Percentiles rank a stretch among this genome's conserved stretches.
These are phyloP conservation scores for Eilema caniola DNA, from an alignment of 2,888 invertebrate species.

Conservation along the genomic window DNA sequence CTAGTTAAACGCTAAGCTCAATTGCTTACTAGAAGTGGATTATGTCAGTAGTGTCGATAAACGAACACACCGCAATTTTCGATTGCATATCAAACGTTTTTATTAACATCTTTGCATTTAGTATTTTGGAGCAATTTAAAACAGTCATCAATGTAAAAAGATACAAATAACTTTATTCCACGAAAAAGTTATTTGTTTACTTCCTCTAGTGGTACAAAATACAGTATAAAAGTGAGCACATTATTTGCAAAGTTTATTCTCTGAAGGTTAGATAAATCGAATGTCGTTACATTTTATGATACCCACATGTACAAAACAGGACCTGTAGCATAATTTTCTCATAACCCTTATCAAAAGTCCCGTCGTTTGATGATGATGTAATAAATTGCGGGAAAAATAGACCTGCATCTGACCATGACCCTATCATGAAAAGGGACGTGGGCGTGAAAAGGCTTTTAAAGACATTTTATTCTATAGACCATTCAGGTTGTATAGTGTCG, in stretches of 20 bases:
- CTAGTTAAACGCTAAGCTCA: no score
- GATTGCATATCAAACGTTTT: no score
- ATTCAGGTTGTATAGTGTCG: conserved; percentile 13
- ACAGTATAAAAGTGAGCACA: conserved; percentile 6
- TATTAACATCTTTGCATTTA: no score
- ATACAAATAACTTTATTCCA: no score
- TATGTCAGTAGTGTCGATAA: no score
- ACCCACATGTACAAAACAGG: conserved; percentile 7
- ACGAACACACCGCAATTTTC: no score
- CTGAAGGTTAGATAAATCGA: conserved; percentile 5
- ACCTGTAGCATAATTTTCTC: conserved; percentile 1
- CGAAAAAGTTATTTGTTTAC: background rate
- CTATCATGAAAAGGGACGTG: conserved; percentile 18
- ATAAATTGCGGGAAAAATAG: conserved; percentile 8
- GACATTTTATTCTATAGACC: conserved; percentile 17
- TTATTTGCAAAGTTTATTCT: conserved; percentile 9
- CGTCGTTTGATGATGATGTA: conserved; percentile 1
- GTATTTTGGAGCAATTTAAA: no score
- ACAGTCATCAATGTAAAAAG: no score
- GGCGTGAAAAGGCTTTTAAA: conserved; percentile 21
- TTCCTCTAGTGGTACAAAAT: background rate
- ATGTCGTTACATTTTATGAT: conserved; percentile 24
- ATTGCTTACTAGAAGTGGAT: no score
- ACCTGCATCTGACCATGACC: conserved; percentile 22
- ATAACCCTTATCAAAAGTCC: conserved; percentile 3